phyloP scores from a whole-genome alignment of 2,888 invertebrate species.

The Aleiodes testaceus region DNA sequence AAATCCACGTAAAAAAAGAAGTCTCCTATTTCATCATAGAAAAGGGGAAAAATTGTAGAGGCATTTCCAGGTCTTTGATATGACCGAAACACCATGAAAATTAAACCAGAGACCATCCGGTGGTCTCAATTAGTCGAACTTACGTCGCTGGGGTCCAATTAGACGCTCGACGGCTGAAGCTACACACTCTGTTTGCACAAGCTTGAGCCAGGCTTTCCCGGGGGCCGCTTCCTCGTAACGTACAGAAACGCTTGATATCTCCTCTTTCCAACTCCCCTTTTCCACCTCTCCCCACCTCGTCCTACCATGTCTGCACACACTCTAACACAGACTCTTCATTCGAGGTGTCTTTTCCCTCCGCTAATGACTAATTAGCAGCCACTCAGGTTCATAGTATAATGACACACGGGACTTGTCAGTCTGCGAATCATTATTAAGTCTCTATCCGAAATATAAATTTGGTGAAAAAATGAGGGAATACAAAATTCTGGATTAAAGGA shows the following conservation, averaged over 20 bases:
- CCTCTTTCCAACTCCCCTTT: conserved; percentile 9
- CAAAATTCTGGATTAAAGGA: background rate
- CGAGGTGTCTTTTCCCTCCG: conserved; percentile 70
- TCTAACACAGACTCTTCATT: conserved; percentile 46
- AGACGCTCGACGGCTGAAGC: conserved; percentile 64
- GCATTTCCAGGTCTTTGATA: conserved; percentile 36
- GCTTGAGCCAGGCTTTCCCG: conserved; percentile 60
- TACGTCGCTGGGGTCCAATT: conserved; percentile 73
- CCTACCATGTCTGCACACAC: conserved; percentile 15
- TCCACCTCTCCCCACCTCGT: conserved; percentile 22
- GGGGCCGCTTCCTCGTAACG: conserved; percentile 33
- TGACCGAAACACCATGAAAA: conserved; percentile 34
- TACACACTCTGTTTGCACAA: conserved; percentile 71
- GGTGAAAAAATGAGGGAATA: background rate
- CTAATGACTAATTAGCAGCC: conserved; percentile 73
- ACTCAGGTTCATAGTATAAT: conserved; percentile 68
- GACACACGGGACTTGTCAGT: conserved; percentile 59
- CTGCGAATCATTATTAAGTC: conserved; percentile 26
- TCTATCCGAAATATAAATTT: background rate
- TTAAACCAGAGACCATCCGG: conserved; percentile 49
- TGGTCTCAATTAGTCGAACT: conserved; percentile 73
- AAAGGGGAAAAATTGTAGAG: background rate
- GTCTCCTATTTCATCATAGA: background rate
- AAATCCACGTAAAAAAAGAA: conserved; percentile 6
- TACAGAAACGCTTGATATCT: conserved; percentile 24